Evolutionary conservation across 2,888 invertebrate species (phyloP), one percentile per base, ranked within the genome.

Genomic region (Micoletzkya japonica): DNA sequence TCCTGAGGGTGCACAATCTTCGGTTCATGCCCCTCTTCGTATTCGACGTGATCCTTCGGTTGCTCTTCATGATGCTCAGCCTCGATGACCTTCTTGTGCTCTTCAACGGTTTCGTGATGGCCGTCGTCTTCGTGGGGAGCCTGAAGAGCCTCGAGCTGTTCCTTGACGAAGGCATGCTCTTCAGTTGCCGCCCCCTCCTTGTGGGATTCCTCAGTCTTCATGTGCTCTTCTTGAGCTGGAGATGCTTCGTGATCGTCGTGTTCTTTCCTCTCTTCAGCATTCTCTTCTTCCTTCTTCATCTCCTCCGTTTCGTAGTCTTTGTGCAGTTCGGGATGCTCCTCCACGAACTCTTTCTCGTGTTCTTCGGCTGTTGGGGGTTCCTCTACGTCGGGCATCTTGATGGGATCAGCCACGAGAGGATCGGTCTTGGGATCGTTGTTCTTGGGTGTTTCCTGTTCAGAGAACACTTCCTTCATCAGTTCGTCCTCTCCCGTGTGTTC

Each of bases 181-280:
- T n/a, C n/a, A n/a, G n/a, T n/a, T 14, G 44, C 44, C 14, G 20
- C 10, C 17, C 17, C 44, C 17, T 44, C 44, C 44, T 44, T 44
- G 10, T 44, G 10, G 44, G 20, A 44, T 20, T 44, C 44, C 44
- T 44, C 44, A 44, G n/a, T n/a, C n/a, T n/a, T n/a, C n/a, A n/a
- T n/a, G n/a, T n/a, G n/a, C n/a, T n/a, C n/a, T n/a, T n/a, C n/a
- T 44, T 44, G 44, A 14, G 20, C 44, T 44, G 54, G 54, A 24
- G 54, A 10, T 17, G 54, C 54, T 24, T 54, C 54, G 24, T 10
- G 7, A 7, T n/a, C 20, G 17, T 10, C 54, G 7, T 54, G 17
- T 24, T 54, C 26, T 24, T 54, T 54, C n/a, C 7, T 7, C 54
- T 54, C 54, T 54, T 54, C 54, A 54, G 54, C 54, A 44, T 10